Conservation (phyloP, 2,113 vertebrate genomes). For the Pipa parva region DNA sequence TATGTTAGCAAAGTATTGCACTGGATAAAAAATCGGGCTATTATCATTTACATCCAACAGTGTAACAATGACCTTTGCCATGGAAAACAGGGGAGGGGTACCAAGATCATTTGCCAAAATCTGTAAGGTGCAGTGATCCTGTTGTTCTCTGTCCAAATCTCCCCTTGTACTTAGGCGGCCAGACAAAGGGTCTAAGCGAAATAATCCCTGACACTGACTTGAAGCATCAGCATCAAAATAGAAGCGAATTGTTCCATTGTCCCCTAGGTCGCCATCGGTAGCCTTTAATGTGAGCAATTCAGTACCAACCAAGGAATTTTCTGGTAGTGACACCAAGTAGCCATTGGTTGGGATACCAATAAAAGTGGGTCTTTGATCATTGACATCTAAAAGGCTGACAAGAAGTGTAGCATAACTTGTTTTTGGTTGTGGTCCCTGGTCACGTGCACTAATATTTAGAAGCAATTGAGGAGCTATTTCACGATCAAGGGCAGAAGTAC, state of each 20-base stretch:
- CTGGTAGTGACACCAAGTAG: constrained; percentile 75
- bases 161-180: constrained; percentile 75
- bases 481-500: constrained; percentile 71
- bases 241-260: constrained; percentile 87
- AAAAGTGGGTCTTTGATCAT: constrained; percentile 85
- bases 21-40: constrained; percentile 87
- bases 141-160: constrained; percentile 85
- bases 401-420: constrained; percentile 85
- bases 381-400: constrained; percentile 86
- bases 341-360: constrained; percentile 60
- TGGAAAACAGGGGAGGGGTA: constrained; percentile 74
- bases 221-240: constrained; percentile 77
- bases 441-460: constrained; percentile 91
- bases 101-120: constrained; percentile 82
- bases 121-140: constrained; percentile 71
- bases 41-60: constrained; percentile 92
- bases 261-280: constrained; percentile 84
- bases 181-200: constrained; percentile 77
- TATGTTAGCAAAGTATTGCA: constrained; percentile 93
- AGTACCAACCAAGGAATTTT: constrained; percentile 77
- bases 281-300: constrained; percentile 81
- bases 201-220: constrained; percentile 64
- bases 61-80: constrained; percentile 76
- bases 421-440: constrained; percentile 91
- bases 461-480: constrained; percentile 82